phyloP scores from a whole-genome alignment of 2,888 invertebrate genomes.

The Drosophila aldrichi region DNA sequence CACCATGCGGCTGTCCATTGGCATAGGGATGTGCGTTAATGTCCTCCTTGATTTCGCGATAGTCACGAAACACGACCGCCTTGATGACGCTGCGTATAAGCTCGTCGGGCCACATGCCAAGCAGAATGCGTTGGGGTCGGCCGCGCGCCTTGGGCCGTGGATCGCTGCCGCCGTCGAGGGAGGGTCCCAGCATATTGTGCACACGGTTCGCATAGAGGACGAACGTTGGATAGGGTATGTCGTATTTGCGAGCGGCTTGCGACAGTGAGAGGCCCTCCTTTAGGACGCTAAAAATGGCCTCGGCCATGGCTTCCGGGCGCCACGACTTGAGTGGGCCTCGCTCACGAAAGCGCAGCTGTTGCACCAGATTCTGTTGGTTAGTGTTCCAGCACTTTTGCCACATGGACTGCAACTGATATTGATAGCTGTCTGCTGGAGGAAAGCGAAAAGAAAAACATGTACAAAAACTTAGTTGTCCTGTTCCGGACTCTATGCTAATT shows the following conservation, averaged over 20 bases:
- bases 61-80: constrained; percentile 96
- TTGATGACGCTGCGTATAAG: constrained; percentile 96
- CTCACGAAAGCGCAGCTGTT: constrained; percentile 95
- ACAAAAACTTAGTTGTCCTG: constrained; percentile 44
- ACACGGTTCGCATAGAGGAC: constrained; percentile 96
- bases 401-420: constrained; percentile 97
- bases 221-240: constrained; percentile 97
- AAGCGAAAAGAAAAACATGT: constrained; percentile 21
- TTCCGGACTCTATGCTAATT: constrained; percentile 46
- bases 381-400: constrained; percentile 99
- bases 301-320: constrained; percentile 97
- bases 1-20: constrained; percentile 78
- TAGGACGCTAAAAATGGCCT: constrained; percentile 96
- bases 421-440: constrained; percentile 92
- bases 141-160: constrained; percentile 96
- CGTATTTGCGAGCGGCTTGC: constrained; percentile 96
- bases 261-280: constrained; percentile 95
- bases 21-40: constrained; percentile 86
- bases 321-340: constrained; percentile 96
- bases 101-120: constrained; percentile 97
- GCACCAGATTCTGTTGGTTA: constrained; percentile 94
- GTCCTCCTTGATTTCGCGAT: constrained; percentile 93
- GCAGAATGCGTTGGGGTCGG: constrained; percentile 94
- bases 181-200: constrained; percentile 97
- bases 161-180: constrained; percentile 95